A percentile compares a stretch with the other conserved stretches of the same genome.
Evolutionary conservation across 2,888 invertebrate genomes (phyloP).

Genomic region (Panopea generosa): DNA sequence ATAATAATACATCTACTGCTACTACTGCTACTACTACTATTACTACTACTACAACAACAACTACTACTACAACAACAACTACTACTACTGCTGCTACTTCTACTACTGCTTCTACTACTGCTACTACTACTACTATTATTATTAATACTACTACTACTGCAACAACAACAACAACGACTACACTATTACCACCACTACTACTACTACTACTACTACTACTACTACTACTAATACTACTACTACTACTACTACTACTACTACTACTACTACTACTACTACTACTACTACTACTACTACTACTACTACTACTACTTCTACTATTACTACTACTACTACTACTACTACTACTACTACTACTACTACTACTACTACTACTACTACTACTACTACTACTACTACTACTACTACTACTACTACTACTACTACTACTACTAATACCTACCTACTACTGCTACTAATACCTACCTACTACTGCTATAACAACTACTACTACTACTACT

Average conservation of each 20-base stretch:
- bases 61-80: not conserved
- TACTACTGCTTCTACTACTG: too few relatives aligned
- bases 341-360: not conserved
- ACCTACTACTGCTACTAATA: too few relatives aligned
- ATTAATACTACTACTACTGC: too few relatives aligned
- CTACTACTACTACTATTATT: too few relatives aligned
- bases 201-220: conserved; percentile 3
- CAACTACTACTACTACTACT: conserved; percentile 1
- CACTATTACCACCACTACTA: not conserved
- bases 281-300: conserved; percentile 1
- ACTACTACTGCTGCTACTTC: conserved; percentile 1
- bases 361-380: conserved; percentile 3
- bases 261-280: conserved; percentile 1
- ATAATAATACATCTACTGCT: not conserved
- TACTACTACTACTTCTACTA: not conserved
- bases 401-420: conserved; percentile 3
- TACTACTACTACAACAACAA: not conserved
- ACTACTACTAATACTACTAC: too few relatives aligned
- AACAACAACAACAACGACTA: too few relatives aligned
- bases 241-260: too few relatives aligned
- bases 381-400: conserved; percentile 3
- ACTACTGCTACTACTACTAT: not conserved
- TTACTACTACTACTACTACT: conserved; percentile 2
- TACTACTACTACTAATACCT: too few relatives aligned
- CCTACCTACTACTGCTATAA: not conserved